phyloP scores from a whole-genome alignment of 2,888 invertebrate genomes.

The Maniola hyperantus region DNA sequence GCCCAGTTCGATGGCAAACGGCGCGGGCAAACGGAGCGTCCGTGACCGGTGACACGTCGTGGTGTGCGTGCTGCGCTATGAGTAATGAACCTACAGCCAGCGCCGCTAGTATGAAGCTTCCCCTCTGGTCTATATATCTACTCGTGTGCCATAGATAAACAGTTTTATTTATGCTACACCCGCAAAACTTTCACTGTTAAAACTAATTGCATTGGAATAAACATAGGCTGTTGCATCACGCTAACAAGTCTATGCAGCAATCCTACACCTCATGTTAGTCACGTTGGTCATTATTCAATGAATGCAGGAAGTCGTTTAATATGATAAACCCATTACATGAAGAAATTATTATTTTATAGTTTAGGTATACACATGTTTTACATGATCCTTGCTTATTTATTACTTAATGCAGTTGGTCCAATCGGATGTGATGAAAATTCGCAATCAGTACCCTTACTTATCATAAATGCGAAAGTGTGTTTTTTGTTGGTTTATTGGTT shows the following conservation, averaged over 20 bases:
- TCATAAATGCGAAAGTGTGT: too few relatives aligned
- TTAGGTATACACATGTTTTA: constrained; percentile 11
- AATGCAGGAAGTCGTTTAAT: constrained; percentile 27
- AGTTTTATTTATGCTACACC: constrained; percentile 20
- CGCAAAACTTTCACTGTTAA: constrained; percentile 30
- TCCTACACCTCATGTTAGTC: constrained; percentile 23
- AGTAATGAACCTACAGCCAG: too few relatives aligned
- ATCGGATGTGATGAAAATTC: too few relatives aligned
- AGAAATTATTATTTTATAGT: constrained; percentile 25
- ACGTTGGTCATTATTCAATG: constrained; percentile 25
- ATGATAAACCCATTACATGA: constrained; percentile 23
- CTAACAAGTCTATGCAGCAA: constrained; percentile 6
- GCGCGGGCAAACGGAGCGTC: too few relatives aligned
- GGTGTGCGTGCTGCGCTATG: too few relatives aligned
- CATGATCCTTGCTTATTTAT: not conserved
- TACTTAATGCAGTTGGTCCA: too few relatives aligned
- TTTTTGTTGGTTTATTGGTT: too few relatives aligned
- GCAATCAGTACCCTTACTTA: too few relatives aligned
- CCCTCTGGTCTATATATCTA: too few relatives aligned
- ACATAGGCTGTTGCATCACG: constrained; percentile 31
- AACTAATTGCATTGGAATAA: constrained; percentile 32
- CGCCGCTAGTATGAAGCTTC: too few relatives aligned
- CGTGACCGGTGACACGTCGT: too few relatives aligned
- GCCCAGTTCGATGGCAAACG: too few relatives aligned
- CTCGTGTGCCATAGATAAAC: constrained; percentile 3